Evolutionary conservation across 2,888 invertebrate species (phyloP).

Genomic region (Agrotis puta): DNA sequence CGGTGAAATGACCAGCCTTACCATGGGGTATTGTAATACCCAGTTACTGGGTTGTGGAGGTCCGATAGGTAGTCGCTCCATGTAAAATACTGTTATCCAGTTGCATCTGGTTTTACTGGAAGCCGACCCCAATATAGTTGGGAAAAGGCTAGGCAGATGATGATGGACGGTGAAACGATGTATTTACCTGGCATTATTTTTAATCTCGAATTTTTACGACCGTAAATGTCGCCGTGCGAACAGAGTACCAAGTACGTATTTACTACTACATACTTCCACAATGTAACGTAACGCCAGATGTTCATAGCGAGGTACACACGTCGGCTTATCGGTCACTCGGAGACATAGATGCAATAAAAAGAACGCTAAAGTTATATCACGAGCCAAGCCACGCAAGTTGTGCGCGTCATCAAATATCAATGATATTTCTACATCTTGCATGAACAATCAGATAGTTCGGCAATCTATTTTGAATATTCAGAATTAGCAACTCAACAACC

Average conservation of each 20-base stretch:
- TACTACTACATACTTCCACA: slow-evolving; percentile 44
- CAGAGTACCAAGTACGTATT: slow-evolving; percentile 33
- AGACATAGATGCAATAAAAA: slow-evolving; percentile 61
- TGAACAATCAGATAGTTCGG: slow-evolving; percentile 22
- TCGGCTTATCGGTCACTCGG: slow-evolving; percentile 50
- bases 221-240: slow-evolving; percentile 26
- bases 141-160: no score
- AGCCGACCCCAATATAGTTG: no score
- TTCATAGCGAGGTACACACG: slow-evolving; percentile 38
- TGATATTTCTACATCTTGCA: slow-evolving; percentile 4
- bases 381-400: slow-evolving; percentile 26
- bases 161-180: background rate
- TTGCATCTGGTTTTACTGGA: no score
- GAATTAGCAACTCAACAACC: background rate
- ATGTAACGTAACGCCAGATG: slow-evolving; percentile 53
- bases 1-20: background rate
- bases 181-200: slow-evolving; percentile 7
- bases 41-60: no score
- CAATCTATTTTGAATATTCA: slow-evolving; percentile 4
- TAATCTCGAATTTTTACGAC: slow-evolving; percentile 14
- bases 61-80: no score
- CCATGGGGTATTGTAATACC: no score
- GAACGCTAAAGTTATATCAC: slow-evolving; percentile 53
- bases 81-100: no score
- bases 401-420: slow-evolving; percentile 28